Conservation (phyloP, 2,888 invertebrate genomes). For the Acronicta leporina region DNA sequence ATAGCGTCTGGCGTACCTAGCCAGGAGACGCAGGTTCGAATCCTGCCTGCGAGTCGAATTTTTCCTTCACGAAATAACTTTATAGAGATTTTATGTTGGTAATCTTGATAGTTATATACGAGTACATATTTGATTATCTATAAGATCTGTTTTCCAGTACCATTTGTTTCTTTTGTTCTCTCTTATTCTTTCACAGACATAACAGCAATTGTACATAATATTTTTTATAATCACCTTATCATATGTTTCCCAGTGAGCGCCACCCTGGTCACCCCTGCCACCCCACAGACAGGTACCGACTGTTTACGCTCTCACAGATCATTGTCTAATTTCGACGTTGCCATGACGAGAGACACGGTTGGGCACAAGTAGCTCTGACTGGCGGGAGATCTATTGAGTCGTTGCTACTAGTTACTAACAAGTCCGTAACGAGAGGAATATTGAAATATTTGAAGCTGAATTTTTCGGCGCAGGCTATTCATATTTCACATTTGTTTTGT, state of each 20-base stretch:
- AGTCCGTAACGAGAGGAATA: conserved; percentile 35
- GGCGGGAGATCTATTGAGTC: conserved; percentile 40
- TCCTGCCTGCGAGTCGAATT: no score
- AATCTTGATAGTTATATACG: no score
- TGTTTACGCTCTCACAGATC: conserved; percentile 61
- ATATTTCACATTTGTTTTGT: conserved; percentile 29
- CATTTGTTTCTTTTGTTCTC: conserved; percentile 9
- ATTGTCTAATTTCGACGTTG: conserved; percentile 71
- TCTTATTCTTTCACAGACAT: conserved; percentile 5
- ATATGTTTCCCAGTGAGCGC: conserved; percentile 47
- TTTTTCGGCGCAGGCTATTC: conserved; percentile 19
- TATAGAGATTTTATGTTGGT: no score
- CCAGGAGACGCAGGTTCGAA: no score
- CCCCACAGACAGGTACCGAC: conserved; percentile 45
- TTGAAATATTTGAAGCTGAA: conserved; percentile 23
- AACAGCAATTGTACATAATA: conserved; percentile 37
- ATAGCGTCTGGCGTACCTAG: no score
- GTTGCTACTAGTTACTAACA: conserved; percentile 33
- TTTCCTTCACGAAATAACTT: no score
- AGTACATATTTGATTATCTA: no score
- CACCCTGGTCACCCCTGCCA: conserved; percentile 35
- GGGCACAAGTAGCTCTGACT: conserved; percentile 37
- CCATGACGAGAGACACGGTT: conserved; percentile 71
- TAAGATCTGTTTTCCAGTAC: neutral
- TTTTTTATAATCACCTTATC: conserved; percentile 53